phyloP scores from a whole-genome alignment of 2,113 vertebrate genomes.

The Ginglymostoma cirratum region DNA sequence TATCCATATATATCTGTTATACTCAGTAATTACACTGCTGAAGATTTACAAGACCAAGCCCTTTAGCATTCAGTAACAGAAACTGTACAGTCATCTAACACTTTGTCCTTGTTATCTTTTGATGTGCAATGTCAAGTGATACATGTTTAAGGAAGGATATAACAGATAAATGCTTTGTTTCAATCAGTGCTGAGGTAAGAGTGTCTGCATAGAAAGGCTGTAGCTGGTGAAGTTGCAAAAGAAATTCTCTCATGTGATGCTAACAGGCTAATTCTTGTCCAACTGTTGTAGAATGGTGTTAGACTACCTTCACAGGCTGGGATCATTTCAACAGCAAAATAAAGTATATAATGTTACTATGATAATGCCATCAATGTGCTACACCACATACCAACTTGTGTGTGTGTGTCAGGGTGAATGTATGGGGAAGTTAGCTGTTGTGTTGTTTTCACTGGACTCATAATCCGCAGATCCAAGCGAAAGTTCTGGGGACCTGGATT shows the following conservation, averaged over 20 bases:
- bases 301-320: neutral
- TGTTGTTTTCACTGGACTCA: too few species aligned
- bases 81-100: neutral
- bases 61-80: neutral
- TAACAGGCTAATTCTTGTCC: neutral
- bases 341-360: neutral
- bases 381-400: neutral
- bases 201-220: neutral
- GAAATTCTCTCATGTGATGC: neutral
- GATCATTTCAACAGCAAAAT: neutral
- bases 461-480: too few species aligned
- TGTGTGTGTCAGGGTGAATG: too few species aligned
- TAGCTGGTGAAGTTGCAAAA: neutral
- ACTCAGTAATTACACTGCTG: neutral
- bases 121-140: neutral
- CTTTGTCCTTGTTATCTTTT: neutral
- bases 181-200: neutral
- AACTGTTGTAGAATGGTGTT: neutral
- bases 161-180: neutral
- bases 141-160: neutral
- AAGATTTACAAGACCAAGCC: neutral
- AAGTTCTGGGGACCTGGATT: too few species aligned
- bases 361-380: slow-evolving; percentile 22
- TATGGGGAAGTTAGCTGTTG: too few species aligned
- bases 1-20: neutral